Conservation (phyloP, 2,888 invertebrate species). For the Acanthoscelides obtectus region DNA sequence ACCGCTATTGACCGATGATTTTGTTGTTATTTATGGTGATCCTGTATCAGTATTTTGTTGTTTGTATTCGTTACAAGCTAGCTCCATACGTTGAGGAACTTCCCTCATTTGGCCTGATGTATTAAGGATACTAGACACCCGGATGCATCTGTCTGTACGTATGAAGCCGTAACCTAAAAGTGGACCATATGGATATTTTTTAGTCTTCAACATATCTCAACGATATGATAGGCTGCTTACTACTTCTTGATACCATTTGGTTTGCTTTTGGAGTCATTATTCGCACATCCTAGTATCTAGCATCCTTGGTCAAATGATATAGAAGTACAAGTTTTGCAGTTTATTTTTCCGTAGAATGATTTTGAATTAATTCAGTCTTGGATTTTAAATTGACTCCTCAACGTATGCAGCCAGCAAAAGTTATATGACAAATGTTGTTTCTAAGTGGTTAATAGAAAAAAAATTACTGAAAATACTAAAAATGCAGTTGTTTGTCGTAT, state of each 20-base stretch:
- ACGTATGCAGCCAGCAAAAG: background rate
- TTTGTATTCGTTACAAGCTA: background rate
- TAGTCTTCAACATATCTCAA: too few relatives aligned
- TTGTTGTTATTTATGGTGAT: slow-evolving; percentile 8
- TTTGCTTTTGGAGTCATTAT: background rate
- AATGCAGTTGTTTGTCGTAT: background rate
- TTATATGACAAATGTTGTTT: slow-evolving; percentile 1
- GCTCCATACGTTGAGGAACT: background rate
- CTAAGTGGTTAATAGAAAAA: background rate
- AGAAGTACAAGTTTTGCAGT: too few relatives aligned
- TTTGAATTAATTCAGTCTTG: too few relatives aligned
- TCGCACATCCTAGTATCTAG: background rate
- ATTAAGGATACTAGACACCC: too few relatives aligned
- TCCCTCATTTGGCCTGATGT: too few relatives aligned
- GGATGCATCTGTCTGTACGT: too few relatives aligned
- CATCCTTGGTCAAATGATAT: too few relatives aligned
- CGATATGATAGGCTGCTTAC: too few relatives aligned
- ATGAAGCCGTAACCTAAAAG: too few relatives aligned
- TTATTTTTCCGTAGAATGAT: too few relatives aligned
- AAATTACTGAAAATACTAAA: background rate
- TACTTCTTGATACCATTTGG: background rate
- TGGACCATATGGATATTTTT: too few relatives aligned
- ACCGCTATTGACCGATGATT: background rate
- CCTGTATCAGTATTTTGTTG: slow-evolving; percentile 14
- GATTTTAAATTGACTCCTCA: background rate